Evolutionary conservation across 2,797 vertebrate genomes (phyloP), one percentile per base, ranked within the genome.

Genomic region (Valencia hispanica): DNA sequence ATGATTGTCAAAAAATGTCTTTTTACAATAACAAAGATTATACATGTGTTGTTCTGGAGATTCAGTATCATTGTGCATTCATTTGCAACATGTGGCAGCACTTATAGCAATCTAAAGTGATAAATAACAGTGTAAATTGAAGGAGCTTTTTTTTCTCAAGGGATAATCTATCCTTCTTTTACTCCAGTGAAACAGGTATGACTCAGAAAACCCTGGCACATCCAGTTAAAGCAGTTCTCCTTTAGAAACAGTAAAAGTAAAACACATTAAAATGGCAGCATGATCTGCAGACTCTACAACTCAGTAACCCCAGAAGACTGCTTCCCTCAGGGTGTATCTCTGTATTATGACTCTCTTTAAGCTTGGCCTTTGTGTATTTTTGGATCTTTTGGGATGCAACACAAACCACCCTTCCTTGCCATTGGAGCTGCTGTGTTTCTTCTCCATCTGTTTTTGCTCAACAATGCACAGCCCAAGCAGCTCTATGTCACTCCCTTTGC

Each of bases 311-410:
- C 74, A 88, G 83, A 75, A 43, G 83, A 77, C 79, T 61, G 65
- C 34, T 27, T 70, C 79, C 86, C 83, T 75, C 61, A 32, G 76
- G 87, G 80, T 1, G 7, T 72, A 83, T 74, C 77, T 82, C 75
- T 79, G 75, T 86, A 77, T 73, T 74, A 73, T 84, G 77, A 81
- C 43, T 77, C 71, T 74, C 80, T 89, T 59, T 87, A 84, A 84
- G 77, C 34, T 87, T 27, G 30, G 74, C 78, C 73, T 90, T 89
- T 87, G 84, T 90, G 77, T 79, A 66, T 81, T 73, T 74, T 57
- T 53, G 75, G 73, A 87, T 84, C 86, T 88, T 84, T 65, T 72
- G 84, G 87, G 66, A 69, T 84, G 78, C 83, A 88, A 87, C 75
- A 74, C 70, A 86, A 89, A 82, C 80, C 74, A 77, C 34, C 50